Conservation (phyloP, 2,797 vertebrate genomes). For the Distichodus sexfasciatus region DNA sequence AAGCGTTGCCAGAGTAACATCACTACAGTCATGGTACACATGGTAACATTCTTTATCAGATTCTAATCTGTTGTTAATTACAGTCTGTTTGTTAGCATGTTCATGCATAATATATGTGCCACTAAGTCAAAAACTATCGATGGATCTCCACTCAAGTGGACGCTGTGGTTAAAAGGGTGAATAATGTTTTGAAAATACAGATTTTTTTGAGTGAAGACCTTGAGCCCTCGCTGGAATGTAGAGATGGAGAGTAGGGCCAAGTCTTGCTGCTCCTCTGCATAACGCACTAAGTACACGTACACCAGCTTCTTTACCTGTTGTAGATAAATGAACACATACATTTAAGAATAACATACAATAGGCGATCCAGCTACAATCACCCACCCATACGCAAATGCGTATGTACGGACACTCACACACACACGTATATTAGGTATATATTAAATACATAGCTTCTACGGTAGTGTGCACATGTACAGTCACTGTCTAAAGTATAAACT, state of each 20-base stretch:
- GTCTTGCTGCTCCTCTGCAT: slow-evolving; percentile 96
- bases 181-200: background rate
- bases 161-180: no score
- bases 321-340: background rate
- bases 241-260: slow-evolving; percentile 95
- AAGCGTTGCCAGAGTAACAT: background rate
- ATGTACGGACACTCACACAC: no score
- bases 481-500: no score
- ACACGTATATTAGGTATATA: no score
- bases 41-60: no score
- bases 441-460: no score
- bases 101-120: no score
- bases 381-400: background rate
- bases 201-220: slow-evolving; percentile 71
- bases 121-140: no score
- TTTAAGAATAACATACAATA: background rate
- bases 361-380: background rate
- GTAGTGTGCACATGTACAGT: no score
- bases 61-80: no score
- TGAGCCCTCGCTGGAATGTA: slow-evolving; percentile 94
- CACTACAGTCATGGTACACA: background rate
- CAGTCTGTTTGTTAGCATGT: no score
- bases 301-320: slow-evolving; percentile 95
- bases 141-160: no score
- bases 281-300: slow-evolving; percentile 95